phyloP scores from a whole-genome alignment of 1,140 invertebrate genomes.

The Dinothrombium tinctorium region DNA sequence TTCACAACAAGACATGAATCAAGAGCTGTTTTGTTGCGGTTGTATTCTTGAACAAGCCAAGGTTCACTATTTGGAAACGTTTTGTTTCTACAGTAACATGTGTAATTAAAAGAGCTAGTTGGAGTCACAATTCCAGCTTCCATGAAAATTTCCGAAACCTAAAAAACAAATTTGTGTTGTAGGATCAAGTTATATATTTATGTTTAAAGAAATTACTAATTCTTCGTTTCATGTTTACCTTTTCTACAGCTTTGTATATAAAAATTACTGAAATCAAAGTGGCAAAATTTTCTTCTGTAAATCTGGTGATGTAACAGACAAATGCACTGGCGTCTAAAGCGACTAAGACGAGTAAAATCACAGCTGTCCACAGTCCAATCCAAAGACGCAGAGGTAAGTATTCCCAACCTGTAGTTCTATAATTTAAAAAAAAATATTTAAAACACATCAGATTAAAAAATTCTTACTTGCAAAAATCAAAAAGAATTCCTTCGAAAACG shows the following conservation, averaged over 20 bases:
- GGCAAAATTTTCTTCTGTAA: conserved; percentile 98
- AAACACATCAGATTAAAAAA: neutral
- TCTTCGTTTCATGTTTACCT: too few relatives aligned
- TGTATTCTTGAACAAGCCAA: neutral
- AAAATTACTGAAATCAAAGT: conserved; percentile 96
- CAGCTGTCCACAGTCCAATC: conserved; percentile 17
- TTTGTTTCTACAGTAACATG: conserved; percentile 6
- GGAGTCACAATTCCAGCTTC: neutral
- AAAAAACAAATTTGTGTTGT: too few relatives aligned
- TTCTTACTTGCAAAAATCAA: conserved; percentile 63
- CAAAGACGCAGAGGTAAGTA: conserved; percentile 68
- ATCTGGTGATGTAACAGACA: conserved; percentile 96
- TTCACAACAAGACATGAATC: conserved; percentile 22
- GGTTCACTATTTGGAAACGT: neutral
- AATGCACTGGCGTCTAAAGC: conserved; percentile 86
- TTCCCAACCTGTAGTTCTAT: conserved; percentile 28
- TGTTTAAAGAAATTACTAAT: too few relatives aligned
- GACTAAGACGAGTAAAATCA: conserved; percentile 37
- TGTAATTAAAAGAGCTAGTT: neutral
- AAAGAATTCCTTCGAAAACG: conserved; percentile 93
- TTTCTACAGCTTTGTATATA: conserved; percentile 69
- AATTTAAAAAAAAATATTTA: neutral
- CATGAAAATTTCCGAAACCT: too few relatives aligned
- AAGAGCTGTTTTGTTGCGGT: conserved; percentile 1
- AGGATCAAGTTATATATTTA: too few relatives aligned